Conservation (phyloP, 2,113 vertebrate genomes). For the Illadopsis cleaveri region DNA sequence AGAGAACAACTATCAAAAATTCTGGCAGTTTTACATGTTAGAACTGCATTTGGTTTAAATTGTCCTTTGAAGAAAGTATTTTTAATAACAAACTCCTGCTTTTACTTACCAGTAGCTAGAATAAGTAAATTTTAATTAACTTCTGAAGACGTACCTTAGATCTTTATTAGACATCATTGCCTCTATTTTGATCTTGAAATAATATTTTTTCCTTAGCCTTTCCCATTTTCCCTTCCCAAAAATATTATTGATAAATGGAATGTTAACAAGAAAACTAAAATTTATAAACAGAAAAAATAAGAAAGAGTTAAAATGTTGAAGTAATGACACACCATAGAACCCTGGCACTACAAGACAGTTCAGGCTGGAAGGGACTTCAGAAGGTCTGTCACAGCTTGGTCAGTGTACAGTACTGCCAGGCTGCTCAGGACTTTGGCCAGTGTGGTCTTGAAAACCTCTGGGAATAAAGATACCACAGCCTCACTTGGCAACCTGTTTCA, state of each 20-base stretch:
- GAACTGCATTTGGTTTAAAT: background rate
- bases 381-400: background rate
- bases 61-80: background rate
- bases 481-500: background rate
- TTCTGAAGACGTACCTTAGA: background rate
- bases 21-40: background rate
- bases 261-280: background rate
- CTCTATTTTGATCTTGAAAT: background rate
- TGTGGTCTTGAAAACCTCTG: background rate
- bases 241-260: background rate
- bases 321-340: background rate
- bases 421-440: background rate
- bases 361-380: background rate
- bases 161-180: background rate
- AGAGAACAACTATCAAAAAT: background rate
- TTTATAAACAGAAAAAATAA: background rate
- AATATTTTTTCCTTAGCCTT: background rate
- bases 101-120: background rate
- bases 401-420: background rate
- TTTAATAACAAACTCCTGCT: background rate
- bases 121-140: background rate
- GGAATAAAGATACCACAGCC: background rate
- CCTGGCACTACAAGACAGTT: background rate
- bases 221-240: background rate
- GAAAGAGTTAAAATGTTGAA: background rate